phyloP scores from a whole-genome alignment of 2,888 invertebrate genomes.

The Eupelmus urozonus region DNA sequence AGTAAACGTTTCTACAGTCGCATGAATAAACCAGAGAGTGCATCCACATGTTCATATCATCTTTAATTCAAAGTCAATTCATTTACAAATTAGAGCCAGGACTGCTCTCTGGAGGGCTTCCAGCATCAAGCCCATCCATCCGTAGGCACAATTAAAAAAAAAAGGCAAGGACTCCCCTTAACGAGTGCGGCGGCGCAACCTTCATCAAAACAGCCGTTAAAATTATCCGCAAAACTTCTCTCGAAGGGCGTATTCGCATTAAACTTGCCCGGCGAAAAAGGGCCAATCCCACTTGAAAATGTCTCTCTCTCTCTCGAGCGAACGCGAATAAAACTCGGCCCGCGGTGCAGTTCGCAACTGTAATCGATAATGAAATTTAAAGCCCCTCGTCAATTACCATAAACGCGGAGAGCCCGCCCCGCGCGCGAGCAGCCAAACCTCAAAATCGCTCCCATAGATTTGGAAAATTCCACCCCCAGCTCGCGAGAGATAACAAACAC shows the following conservation, averaged over 20 bases:
- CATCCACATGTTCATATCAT: background rate
- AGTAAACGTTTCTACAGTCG: too few relatives aligned
- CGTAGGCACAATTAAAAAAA: background rate
- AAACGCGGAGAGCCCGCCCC: background rate
- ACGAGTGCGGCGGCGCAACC: too few relatives aligned
- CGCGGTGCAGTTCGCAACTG: background rate
- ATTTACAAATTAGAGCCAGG: slow-evolving; percentile 8
- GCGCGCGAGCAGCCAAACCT: slow-evolving; percentile 7
- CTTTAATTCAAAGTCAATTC: slow-evolving; percentile 3
- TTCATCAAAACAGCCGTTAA: too few relatives aligned
- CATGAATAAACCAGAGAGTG: background rate
- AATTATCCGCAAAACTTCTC: too few relatives aligned
- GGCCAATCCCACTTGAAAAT: background rate
- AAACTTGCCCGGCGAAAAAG: background rate
- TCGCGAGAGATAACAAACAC: slow-evolving; percentile 38
- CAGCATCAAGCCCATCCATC: background rate
- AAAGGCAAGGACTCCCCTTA: too few relatives aligned
- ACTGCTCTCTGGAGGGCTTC: background rate
- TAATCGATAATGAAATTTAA: background rate
- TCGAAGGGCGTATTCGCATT: too few relatives aligned
- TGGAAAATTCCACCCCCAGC: slow-evolving; percentile 10
- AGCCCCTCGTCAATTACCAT: slow-evolving; percentile 15
- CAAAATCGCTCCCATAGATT: slow-evolving; percentile 11
- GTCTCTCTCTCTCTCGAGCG: background rate
- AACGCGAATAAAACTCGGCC: background rate